These are phyloP conservation scores for Telmatochromis brichardi DNA, from an alignment of 2,113 vertebrate genomes.

Conservation along the genomic window DNA sequence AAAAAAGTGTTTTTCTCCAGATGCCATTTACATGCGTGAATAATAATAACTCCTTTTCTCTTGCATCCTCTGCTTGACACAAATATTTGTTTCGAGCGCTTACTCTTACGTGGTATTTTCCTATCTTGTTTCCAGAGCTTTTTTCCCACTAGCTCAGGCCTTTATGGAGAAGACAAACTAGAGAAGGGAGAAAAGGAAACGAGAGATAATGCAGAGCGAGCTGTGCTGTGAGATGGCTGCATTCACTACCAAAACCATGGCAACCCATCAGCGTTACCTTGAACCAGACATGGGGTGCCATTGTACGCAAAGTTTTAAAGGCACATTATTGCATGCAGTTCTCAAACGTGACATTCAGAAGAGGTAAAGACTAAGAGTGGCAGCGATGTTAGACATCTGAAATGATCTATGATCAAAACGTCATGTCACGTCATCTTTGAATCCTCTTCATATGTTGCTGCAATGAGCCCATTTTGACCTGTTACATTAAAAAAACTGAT, in stretches of 20 bases:
- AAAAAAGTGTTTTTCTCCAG: neutral
- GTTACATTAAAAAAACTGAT: fast-evolving
- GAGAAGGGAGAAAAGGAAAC: neutral
- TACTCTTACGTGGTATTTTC: neutral
- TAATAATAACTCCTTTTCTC: neutral
- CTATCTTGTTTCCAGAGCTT: neutral
- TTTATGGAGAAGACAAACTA: conserved; percentile 7
- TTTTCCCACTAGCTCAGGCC: neutral
- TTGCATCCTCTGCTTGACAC: neutral
- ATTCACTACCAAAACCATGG: conserved; percentile 60
- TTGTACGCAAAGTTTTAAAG: neutral
- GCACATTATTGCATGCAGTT: neutral
- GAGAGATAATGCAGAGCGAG: neutral
- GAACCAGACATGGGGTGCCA: conserved; percentile 36
- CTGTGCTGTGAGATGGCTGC: conserved; percentile 5
- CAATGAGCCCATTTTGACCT: neutral
- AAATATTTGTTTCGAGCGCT: neutral
- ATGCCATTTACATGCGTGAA: neutral
- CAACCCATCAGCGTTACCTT: conserved; percentile 63
- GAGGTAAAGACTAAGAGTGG: neutral
- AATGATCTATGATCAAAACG: neutral
- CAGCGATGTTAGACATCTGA: neutral
- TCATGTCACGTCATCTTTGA: neutral
- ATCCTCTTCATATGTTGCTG: neutral
- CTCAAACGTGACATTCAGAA: neutral